Conservation (phyloP, 2,888 invertebrate genomes). For the Xestia xanthographa region DNA sequence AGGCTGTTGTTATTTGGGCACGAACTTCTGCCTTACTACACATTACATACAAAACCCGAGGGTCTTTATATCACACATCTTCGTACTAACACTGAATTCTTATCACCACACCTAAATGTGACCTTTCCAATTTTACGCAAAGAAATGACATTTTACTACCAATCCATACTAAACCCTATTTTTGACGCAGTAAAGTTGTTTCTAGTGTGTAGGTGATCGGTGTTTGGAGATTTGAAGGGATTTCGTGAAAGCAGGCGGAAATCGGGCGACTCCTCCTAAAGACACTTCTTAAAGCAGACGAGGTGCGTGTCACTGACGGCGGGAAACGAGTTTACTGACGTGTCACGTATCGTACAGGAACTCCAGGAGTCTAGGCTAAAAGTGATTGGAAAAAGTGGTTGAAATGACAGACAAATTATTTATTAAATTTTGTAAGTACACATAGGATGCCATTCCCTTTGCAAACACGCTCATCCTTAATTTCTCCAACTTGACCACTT, state of each 20-base stretch:
- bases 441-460: not conserved
- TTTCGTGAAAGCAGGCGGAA: constrained; percentile 77
- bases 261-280: constrained; percentile 76
- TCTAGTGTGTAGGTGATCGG: constrained; percentile 10
- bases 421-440: not conserved
- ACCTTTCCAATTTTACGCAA: constrained; percentile 72
- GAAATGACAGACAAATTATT: not conserved
- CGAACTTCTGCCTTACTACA: not conserved
- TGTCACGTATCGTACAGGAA: not conserved
- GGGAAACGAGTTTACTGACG: constrained; percentile 14
- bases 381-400: not conserved
- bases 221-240: constrained; percentile 64
- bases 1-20: not conserved
- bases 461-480: not conserved
- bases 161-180: constrained; percentile 30
- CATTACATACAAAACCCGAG: not conserved
- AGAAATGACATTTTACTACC: constrained; percentile 59
- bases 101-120: constrained; percentile 75
- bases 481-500: not conserved
- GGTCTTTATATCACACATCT: constrained; percentile 11
- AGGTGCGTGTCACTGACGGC: constrained; percentile 45
- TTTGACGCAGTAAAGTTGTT: constrained; percentile 12
- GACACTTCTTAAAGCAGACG: constrained; percentile 70
- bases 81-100: constrained; percentile 67
- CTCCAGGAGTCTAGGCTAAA: not conserved